These are phyloP conservation scores for Eupithecia pulchellata DNA, from an alignment of 2,888 invertebrate species.

Conservation along the genomic window DNA sequence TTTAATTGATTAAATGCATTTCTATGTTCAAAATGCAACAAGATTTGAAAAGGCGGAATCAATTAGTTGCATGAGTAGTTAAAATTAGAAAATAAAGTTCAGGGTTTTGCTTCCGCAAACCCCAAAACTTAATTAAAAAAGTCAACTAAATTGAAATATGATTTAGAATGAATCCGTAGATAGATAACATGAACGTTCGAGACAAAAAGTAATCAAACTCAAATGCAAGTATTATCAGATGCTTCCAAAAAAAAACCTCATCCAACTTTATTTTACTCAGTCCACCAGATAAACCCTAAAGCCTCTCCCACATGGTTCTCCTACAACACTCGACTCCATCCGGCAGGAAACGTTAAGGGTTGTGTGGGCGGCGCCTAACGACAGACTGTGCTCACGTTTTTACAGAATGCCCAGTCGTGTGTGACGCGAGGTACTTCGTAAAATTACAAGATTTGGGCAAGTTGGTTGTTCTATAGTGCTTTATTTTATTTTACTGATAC, in stretches of 20 bases:
- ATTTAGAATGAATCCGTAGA: too few relatives aligned
- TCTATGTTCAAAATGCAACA: too few relatives aligned
- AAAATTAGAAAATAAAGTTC: too few relatives aligned
- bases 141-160: too few relatives aligned
- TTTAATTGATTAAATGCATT: too few relatives aligned
- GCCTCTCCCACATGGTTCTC: neutral
- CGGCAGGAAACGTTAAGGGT: constrained; percentile 4
- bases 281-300: neutral
- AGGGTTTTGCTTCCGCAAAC: too few relatives aligned
- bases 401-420: constrained; percentile 1
- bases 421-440: neutral
- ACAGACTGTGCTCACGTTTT: neutral
- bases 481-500: neutral
- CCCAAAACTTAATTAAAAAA: too few relatives aligned
- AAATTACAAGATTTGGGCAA: neutral
- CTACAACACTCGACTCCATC: neutral
- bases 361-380: constrained; percentile 3
- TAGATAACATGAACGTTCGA: too few relatives aligned
- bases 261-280: neutral
- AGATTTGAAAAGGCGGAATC: too few relatives aligned
- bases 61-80: too few relatives aligned
- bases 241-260: neutral
- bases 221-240: neutral
- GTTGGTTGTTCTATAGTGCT: neutral
- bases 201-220: neutral